Evolutionary conservation across 1,140 invertebrate genomes (phyloP).

Genomic region (Ditylenchus dipsaci): DNA sequence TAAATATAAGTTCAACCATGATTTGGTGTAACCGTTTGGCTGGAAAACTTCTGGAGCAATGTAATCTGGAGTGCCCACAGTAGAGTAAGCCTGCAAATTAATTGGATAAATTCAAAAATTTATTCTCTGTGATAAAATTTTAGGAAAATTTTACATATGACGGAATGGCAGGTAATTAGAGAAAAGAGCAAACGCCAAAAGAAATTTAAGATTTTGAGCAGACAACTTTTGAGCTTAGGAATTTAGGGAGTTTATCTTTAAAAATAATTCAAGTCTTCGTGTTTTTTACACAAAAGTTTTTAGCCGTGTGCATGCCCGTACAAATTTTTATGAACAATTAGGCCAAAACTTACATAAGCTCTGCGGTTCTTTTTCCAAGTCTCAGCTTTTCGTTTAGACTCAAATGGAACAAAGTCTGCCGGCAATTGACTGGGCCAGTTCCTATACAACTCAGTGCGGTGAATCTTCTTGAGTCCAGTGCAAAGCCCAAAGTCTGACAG

Average conservation of each 20-base stretch:
- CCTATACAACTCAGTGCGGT: slow-evolving; percentile 96
- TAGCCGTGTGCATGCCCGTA: too few species aligned
- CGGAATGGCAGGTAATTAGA: too few species aligned
- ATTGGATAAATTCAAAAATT: too few species aligned
- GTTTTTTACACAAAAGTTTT: too few species aligned
- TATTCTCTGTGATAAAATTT: too few species aligned
- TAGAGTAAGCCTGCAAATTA: slow-evolving; percentile 68
- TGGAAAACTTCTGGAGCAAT: slow-evolving; percentile 96
- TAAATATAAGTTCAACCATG: slow-evolving; percentile 64
- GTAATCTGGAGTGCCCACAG: slow-evolving; percentile 98
- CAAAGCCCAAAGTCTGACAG: slow-evolving; percentile 97
- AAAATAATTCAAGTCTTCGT: too few species aligned
- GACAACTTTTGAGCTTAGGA: too few species aligned
- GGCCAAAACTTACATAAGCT: slow-evolving; percentile 71
- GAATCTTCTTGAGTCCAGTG: slow-evolving; percentile 96
- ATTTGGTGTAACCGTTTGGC: slow-evolving; percentile 91
- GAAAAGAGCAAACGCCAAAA: too few species aligned
- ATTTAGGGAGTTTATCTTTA: too few species aligned
- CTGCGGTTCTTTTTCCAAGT: slow-evolving; percentile 93
- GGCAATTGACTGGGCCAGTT: slow-evolving; percentile 76
- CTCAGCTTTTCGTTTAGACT: slow-evolving; percentile 90
- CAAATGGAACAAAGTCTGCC: slow-evolving; percentile 66
- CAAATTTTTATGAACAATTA: too few species aligned
- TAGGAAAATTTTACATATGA: too few species aligned
- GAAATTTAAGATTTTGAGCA: too few species aligned